Conservation (phyloP, 2,113 vertebrate genomes). For the Benitochromis conjunctus region DNA sequence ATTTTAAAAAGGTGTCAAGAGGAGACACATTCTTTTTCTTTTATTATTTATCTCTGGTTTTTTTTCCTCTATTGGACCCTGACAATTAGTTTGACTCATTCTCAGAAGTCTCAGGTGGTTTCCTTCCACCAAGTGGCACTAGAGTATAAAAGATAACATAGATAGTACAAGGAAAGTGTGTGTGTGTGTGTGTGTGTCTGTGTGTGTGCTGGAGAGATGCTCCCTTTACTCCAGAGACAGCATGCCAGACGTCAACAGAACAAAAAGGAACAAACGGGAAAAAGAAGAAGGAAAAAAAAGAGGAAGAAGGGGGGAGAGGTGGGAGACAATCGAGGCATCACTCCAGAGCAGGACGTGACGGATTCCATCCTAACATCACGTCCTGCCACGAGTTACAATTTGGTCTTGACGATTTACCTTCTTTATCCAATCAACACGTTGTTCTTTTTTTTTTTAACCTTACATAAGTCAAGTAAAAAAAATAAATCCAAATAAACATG, state of each 20-base stretch:
- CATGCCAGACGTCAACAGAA: conserved; percentile 53
- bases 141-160: conserved; percentile 71
- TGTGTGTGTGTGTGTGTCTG: not conserved
- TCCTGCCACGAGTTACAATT: conserved; percentile 46
- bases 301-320: not conserved
- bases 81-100: conserved; percentile 74
- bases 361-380: conserved; percentile 71
- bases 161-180: conserved; percentile 44
- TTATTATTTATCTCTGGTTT: not conserved
- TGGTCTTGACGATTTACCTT: conserved; percentile 62
- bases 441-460: not conserved
- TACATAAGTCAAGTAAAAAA: conserved; percentile 34
- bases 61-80: conserved; percentile 46
- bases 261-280: conserved; percentile 31
- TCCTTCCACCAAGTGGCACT: conserved; percentile 78
- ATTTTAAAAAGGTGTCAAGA: conserved; percentile 46
- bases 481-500: not conserved
- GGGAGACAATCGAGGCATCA: conserved; percentile 4
- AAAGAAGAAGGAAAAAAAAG: not conserved
- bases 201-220: conserved; percentile 26
- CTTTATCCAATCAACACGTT: conserved; percentile 27
- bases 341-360: conserved; percentile 51
- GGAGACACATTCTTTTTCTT: conserved; percentile 39
- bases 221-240: conserved; percentile 49
- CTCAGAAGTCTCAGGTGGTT: conserved; percentile 68